Evolutionary conservation across 1,140 invertebrate species (phyloP), one percentile per base, ranked within the genome.

Genomic region (Thaumetopoea pityocampa): DNA sequence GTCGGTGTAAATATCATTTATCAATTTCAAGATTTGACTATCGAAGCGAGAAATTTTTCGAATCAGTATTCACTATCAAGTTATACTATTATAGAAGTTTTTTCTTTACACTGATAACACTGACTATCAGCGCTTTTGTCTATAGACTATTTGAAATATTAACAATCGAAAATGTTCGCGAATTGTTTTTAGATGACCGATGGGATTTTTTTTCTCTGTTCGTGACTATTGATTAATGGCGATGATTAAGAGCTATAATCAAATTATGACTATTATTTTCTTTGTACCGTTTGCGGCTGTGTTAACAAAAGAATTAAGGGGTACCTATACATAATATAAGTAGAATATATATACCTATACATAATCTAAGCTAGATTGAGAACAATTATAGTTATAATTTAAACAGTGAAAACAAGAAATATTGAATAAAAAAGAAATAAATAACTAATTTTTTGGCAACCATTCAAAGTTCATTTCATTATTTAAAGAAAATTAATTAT

Each of bases 1-100:
- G 70, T 79, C 14, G 37, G 61, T 59, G 43, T 44, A 57, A 53
- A 51, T 53, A 76, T 65, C 74, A 76, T 79, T 79, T 66, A 79
- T 79, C 72, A 76, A 47, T 60, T 58, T 61, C 57, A 56, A 59
- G 50, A 40, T 32, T 48, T 42, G 43, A 46, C 44, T 57, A 53
- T 56, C 50, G 44, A 51, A 40, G 33, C 50, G 45, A 57, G 64
- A 64, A 55, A 55, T 62, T 57, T n/a, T 42, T 40, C 28, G 30
- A 59, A 54, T 54, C 51, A n/a, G n/a, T n/a, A n/a, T n/a, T n/a
- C n/a, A 52, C 50, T 46, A 49, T 34, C 45, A 16, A 35, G 38
- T 37, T 23, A 14, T 26, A 18, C 24, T 48, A 37, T 41, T 57
- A 35, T 52, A 29, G 44, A 27, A 34, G 27, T 16, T 34, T 51